A percentile compares a stretch with the other conserved stretches of the same genome.
These are phyloP conservation scores for Candoia aspera DNA, from an alignment of 2,113 vertebrate species.

Conservation along the genomic window DNA sequence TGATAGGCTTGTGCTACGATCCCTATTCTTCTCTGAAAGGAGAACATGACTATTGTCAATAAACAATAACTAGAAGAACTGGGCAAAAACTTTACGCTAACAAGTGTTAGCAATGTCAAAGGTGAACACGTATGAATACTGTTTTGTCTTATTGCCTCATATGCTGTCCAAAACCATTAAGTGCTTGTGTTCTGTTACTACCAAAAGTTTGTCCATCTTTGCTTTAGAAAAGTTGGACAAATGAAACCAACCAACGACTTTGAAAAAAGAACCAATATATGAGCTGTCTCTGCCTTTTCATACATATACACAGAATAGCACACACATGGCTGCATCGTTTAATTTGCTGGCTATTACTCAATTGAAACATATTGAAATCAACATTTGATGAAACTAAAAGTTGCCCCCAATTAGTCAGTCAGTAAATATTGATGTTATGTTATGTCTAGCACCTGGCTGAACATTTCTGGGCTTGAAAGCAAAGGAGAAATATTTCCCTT, in stretches of 20 bases:
- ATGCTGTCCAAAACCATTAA: neutral
- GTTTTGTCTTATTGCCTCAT: neutral
- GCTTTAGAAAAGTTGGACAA: neutral
- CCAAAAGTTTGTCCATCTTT: neutral
- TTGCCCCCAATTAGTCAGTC: neutral
- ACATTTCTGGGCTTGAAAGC: neutral
- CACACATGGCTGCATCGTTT: neutral
- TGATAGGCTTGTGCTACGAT: neutral
- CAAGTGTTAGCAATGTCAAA: neutral
- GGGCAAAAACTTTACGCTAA: neutral
- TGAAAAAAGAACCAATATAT: neutral
- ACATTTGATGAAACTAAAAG: neutral
- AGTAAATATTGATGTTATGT: neutral
- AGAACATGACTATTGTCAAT: neutral
- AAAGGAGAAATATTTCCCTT: neutral
- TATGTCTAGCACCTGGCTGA: neutral
- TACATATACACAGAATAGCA: neutral
- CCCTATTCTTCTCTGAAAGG: neutral
- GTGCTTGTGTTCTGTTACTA: neutral
- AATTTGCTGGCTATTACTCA: neutral
- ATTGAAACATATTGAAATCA: neutral
- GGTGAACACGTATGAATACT: neutral
- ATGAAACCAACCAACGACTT: neutral
- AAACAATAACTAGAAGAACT: neutral
- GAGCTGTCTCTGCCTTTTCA: neutral